Percentiles rank a stretch among this genome's conserved stretches.
phyloP scores from a whole-genome alignment of 2,797 vertebrate species.

The Karalla daura region DNA sequence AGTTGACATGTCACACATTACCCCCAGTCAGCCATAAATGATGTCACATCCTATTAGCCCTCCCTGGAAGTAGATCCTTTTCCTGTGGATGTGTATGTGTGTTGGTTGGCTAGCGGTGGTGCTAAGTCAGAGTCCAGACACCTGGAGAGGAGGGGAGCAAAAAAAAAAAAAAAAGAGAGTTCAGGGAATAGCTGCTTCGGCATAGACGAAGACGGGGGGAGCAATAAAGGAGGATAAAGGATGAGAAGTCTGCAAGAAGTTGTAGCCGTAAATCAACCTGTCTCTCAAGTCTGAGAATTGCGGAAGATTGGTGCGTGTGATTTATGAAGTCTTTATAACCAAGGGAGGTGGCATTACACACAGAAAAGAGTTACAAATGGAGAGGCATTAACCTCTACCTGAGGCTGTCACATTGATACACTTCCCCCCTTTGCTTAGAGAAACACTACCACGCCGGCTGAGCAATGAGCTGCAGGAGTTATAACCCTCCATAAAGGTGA shows the following conservation, averaged over 20 bases:
- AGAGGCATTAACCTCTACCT: slow-evolving; percentile 72
- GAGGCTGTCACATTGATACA: slow-evolving; percentile 67
- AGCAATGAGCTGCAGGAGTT: slow-evolving; percentile 56
- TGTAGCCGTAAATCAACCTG: slow-evolving; percentile 72
- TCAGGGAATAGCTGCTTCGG: slow-evolving; percentile 49
- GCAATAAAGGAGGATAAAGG: slow-evolving; percentile 68
- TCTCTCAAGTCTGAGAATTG: slow-evolving; percentile 44
- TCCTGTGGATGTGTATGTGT: slow-evolving; percentile 43
- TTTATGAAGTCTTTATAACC: slow-evolving; percentile 69
- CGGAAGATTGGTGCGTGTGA: slow-evolving; percentile 49
- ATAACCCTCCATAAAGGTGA: slow-evolving; percentile 35
- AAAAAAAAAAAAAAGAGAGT: slow-evolving; percentile 57
- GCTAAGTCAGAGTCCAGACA: slow-evolving; percentile 74
- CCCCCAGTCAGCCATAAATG: slow-evolving; percentile 64
- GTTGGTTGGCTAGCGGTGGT: slow-evolving; percentile 54
- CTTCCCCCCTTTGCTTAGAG: slow-evolving; percentile 46
- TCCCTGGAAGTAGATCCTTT: slow-evolving; percentile 54
- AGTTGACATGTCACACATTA: slow-evolving; percentile 61
- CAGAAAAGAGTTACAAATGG: slow-evolving; percentile 74
- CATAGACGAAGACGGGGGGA: slow-evolving; percentile 7
- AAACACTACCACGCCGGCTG: slow-evolving; percentile 45
- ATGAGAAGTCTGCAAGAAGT: slow-evolving; percentile 67
- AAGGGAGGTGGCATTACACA: slow-evolving; percentile 62
- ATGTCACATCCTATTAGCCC: slow-evolving; percentile 77
- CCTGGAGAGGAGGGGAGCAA: slow-evolving; percentile 55